Evolutionary conservation across 2,113 vertebrate species (phyloP), one percentile per base, ranked within the genome.

Genomic region (Clarias batrachus): DNA sequence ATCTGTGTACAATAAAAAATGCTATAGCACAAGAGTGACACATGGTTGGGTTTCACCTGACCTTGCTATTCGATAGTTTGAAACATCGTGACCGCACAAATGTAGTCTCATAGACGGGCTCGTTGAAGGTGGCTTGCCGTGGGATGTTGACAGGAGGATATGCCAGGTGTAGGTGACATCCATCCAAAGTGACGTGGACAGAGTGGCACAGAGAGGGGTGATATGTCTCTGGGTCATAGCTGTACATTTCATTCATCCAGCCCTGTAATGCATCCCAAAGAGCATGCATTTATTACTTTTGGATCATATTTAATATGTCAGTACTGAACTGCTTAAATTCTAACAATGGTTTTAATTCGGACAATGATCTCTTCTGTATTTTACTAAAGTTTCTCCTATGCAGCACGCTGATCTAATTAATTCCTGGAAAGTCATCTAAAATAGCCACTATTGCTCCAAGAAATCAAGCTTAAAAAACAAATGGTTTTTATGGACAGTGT

Each of bases 211-310:
- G 92, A 0, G 94, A 94, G 0, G 95, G 93, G 86, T 96, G 96
- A 91, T 93, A 95, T 2, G 93, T 92, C 91, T 97, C 96, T 0
- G 96, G 95, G 86, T 97, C 94, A 0, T 97, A 98, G 14, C 57
- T 62, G 0, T 93, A 91, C 83, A 96, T 92, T 90, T 97, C 95
- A 88, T 96, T 97, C 96, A 98, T 96, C 97, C 97, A 98, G 65
- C 96, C 96, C 96, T 97, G 93, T 3, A 23, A 80, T 17, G 19
- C n/a, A 86, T 14, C 59, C 57, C 23, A 85, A 57, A 68, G 48
- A 10, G 86, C 33, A 76, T 63, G 25, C 37, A 68, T 57, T 71
- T 81, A 7, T 33, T 52, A 23, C 68, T 2, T 30, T 71, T 21
- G 16, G 14, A 33, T 37, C 3, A 5, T 14, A 66, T 66, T 66